These are phyloP conservation scores for Bolinopsis microptera DNA, from an alignment of 37 sponge, comb jelly and placozoan species.

Conservation along the genomic window DNA sequence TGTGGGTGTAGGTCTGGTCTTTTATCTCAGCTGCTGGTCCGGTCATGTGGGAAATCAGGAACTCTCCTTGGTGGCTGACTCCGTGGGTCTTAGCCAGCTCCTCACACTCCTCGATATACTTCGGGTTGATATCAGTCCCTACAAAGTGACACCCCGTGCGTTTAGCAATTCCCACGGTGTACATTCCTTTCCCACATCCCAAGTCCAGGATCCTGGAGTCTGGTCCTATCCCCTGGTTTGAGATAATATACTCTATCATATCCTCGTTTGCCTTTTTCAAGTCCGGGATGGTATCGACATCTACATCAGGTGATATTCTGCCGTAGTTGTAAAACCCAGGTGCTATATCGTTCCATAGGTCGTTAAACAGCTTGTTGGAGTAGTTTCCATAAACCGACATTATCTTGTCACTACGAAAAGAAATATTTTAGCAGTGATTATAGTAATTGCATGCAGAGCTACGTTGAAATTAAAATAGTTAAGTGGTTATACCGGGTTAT, in stretches of 20 bases:
- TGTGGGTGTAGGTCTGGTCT: not conserved
- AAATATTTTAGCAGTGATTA: too few relatives aligned
- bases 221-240: not conserved
- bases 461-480: too few relatives aligned
- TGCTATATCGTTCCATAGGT: too few relatives aligned
- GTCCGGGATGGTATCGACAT: not conserved
- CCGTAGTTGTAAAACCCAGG: not conserved
- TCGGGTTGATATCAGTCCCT: not conserved
- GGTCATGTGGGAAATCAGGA: not conserved
- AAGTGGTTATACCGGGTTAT: too few relatives aligned
- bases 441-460: too few relatives aligned
- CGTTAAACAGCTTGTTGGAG: too few relatives aligned
- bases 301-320: not conserved
- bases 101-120: not conserved
- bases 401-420: too few relatives aligned
- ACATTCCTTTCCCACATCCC: not conserved
- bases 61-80: not conserved
- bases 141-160: not conserved
- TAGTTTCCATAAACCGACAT: too few relatives aligned
- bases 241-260: not conserved
- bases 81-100: not conserved
- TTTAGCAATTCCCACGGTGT: not conserved
- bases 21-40: not conserved
- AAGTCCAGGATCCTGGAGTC: not conserved
- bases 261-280: not conserved